These are phyloP conservation scores for Caenorhabditis afra DNA, from an alignment of 2,888 invertebrate species.

Conservation along the genomic window DNA sequence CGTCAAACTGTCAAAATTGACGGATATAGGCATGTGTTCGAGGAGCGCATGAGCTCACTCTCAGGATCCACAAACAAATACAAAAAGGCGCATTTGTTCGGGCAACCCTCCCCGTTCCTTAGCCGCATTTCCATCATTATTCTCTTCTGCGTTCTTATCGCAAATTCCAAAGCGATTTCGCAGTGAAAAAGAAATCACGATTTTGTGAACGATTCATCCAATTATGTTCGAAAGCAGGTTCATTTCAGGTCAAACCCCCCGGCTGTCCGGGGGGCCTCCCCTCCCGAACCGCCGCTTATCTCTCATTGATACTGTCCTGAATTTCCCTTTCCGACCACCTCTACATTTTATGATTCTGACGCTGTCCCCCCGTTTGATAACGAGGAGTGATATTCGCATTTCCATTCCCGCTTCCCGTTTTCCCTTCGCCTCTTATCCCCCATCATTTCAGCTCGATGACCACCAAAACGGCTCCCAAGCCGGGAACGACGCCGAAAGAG, in stretches of 20 bases:
- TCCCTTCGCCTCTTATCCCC: not conserved
- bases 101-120: not conserved
- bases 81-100: not conserved
- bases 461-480: constrained; percentile 50
- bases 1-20: constrained; percentile 56
- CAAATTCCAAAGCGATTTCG: not conserved
- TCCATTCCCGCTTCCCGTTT: not conserved
- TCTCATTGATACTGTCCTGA: constrained; percentile 12
- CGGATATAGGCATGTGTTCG: constrained; percentile 29
- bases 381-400: not conserved
- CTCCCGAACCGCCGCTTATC: not conserved
- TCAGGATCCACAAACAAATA: constrained; percentile 33
- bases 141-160: not conserved
- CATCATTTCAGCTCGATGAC: constrained; percentile 32
- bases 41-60: not conserved
- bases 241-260: constrained; percentile 19
- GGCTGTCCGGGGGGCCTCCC: too few species aligned
- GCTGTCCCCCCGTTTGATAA: not conserved
- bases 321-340: constrained; percentile 9
- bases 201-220: not conserved
- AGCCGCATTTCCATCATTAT: not conserved
- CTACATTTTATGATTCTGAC: constrained; percentile 1
- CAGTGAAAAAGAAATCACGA: too few species aligned
- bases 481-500: constrained; percentile 55
- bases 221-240: constrained; percentile 17